Percentiles rank a stretch among this genome's conserved stretches.
Evolutionary conservation across 1,140 invertebrate genomes (phyloP).

Genomic region (Chlorops oryzae): DNA sequence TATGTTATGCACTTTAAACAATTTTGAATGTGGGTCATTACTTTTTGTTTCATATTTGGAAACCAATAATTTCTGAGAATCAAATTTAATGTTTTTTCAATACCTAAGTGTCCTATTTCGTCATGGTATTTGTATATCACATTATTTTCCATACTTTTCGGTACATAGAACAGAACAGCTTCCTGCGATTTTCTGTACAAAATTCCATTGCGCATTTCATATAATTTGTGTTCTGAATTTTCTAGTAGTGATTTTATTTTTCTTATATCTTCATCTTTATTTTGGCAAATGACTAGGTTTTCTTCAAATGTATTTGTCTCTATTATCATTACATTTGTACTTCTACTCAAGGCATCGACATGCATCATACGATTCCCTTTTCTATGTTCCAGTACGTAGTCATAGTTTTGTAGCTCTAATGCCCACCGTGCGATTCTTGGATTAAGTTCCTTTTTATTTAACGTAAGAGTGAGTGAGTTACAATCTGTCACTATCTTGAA

Average conservation of each 20-base stretch:
- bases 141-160: conserved; percentile 21
- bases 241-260: too few relatives aligned
- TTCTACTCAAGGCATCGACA: conserved; percentile 27
- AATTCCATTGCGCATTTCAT: conserved; percentile 12
- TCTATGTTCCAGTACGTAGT: conserved; percentile 14
- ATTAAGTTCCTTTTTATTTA: conserved; percentile 43
- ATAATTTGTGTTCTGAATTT: too few relatives aligned
- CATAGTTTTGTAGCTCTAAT: conserved; percentile 17
- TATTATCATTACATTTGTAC: conserved; percentile 5
- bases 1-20: conserved; percentile 30
- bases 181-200: conserved; percentile 9
- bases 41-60: conserved; percentile 27
- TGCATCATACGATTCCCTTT: conserved; percentile 33
- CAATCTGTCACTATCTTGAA: conserved; percentile 50
- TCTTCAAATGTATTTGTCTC: conserved; percentile 9
- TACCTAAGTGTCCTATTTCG: conserved; percentile 28
- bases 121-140: conserved; percentile 25
- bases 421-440: conserved; percentile 39
- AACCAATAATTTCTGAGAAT: conserved; percentile 29
- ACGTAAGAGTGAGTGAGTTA: conserved; percentile 37
- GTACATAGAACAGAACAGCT: conserved; percentile 27
- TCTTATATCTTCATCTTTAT: too few relatives aligned
- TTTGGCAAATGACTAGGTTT: too few relatives aligned
- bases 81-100: conserved; percentile 22
- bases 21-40: conserved; percentile 20